A percentile compares a stretch with the other conserved stretches of the same genome.
Conservation (phyloP, 2,888 invertebrate species). For the Miltochrista miniata region DNA sequence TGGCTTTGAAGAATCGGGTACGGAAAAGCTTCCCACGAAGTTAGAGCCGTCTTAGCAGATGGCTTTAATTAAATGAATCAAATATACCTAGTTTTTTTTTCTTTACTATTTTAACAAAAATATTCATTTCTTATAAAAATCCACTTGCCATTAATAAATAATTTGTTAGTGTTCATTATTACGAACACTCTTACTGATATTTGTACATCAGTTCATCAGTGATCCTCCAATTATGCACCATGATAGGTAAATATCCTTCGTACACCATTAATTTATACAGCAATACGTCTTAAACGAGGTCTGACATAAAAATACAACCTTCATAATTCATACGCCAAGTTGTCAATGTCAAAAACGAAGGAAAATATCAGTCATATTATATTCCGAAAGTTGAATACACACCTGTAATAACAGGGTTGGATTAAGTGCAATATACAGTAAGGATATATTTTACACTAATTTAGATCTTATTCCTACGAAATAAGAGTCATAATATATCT, state of each 20-base stretch:
- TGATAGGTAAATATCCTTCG: slow-evolving; percentile 6
- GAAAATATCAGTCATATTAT: slow-evolving; percentile 11
- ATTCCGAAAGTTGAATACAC: slow-evolving; percentile 17
- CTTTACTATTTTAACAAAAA: too few relatives aligned
- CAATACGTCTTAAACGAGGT: background rate
- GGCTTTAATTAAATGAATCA: too few relatives aligned
- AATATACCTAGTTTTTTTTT: too few relatives aligned
- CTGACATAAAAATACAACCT: slow-evolving; percentile 11
- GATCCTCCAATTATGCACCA: slow-evolving; percentile 13
- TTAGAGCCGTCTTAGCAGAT: too few relatives aligned
- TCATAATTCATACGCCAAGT: slow-evolving; percentile 16
- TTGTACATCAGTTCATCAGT: background rate
- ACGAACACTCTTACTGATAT: too few relatives aligned
- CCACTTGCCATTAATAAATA: too few relatives aligned
- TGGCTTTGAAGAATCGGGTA: too few relatives aligned
- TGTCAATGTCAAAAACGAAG: slow-evolving; percentile 11
- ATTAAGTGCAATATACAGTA: slow-evolving; percentile 15
- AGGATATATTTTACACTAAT: slow-evolving; percentile 1
- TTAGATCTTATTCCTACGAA: slow-evolving; percentile 10
- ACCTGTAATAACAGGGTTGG: slow-evolving; percentile 23
- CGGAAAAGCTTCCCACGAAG: too few relatives aligned
- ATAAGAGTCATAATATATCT: slow-evolving; percentile 9
- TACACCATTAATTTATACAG: slow-evolving; percentile 2
- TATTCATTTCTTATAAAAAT: too few relatives aligned
- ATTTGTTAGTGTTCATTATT: too few relatives aligned